Evolutionary conservation across 2,888 invertebrate species (phyloP), one percentile per base, ranked within the genome.

Genomic region (Eilema depressum): DNA sequence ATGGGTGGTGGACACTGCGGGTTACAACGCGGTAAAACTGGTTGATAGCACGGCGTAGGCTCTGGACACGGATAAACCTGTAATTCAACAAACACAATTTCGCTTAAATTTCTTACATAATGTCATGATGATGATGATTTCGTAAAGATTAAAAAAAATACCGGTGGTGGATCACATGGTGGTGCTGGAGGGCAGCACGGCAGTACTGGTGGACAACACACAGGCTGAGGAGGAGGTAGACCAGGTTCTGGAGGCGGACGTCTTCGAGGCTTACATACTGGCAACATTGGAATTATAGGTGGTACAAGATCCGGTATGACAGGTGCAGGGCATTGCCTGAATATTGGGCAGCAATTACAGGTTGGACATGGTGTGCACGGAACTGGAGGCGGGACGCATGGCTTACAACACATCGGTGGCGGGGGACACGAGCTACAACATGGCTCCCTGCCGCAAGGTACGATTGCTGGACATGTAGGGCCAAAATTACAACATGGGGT

Each of bases 1-100:
- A 95, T 95, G 14, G 96, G 96, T 0, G 96, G 92, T 4, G 96
- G 96, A 77, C 95, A 95, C 75, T 95, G 94, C 0, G 96, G 95
- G 71, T 95, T 95, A 82, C 91, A 93, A 80, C 93, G 91, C 2
- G 95, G 95, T 37, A 95, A 77, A 5, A 94, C 92, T 53, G 95
- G 95, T 73, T 92, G 93, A 73, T 92, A 93, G 78, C 94, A 95
- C 0, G 89, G 89, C 25, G 85, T 92, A 23, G 88, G 96, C 80
- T 91, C 95, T 75, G 88, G 96, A 83, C 90, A 94, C 65, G 89
- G 94, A 81, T 84, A 83, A 0, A 93, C 80, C 94, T 95, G 88
- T 33, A 66, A 64, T 33, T 28, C 20, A 56, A 65, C 56, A 65
- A 30, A 66, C 26, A 57, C 14, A 5, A 7, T 57, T 14, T 28